These are phyloP conservation scores for Nymphalis c-album DNA, from an alignment of 2,888 invertebrate genomes.

Conservation along the genomic window DNA sequence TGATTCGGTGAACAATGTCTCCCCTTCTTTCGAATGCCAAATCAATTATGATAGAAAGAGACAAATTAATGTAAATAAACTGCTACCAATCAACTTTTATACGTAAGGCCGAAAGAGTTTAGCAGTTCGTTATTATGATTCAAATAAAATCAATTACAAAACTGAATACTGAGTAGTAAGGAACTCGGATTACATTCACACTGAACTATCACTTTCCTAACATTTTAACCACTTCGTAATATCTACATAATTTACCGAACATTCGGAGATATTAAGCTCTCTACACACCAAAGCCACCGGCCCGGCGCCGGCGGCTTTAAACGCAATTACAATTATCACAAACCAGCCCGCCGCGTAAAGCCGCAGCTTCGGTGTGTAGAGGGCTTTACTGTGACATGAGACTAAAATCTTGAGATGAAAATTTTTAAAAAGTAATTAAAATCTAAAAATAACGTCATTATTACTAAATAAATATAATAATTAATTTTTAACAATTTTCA, in stretches of 20 bases:
- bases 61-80: too few relatives aligned
- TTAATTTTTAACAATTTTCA: conserved; percentile 9
- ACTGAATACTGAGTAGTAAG: conserved; percentile 19
- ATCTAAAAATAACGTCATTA: conserved; percentile 1
- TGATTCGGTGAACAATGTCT: too few relatives aligned
- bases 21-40: too few relatives aligned
- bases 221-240: conserved; percentile 47
- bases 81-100: too few relatives aligned
- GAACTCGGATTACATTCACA: conserved; percentile 22
- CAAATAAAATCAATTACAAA: conserved; percentile 15
- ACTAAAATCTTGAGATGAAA: conserved; percentile 15
- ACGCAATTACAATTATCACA: too few relatives aligned
- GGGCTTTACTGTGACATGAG: conserved; percentile 8
- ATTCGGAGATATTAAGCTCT: not conserved
- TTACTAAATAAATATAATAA: not conserved
- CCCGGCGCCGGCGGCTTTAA: too few relatives aligned
- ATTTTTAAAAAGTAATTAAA: conserved; percentile 3
- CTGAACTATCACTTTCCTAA: not conserved
- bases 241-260: conserved; percentile 62
- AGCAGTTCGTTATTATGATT: not conserved
- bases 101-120: too few relatives aligned
- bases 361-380: too few relatives aligned
- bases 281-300: too few relatives aligned
- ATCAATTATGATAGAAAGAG: too few relatives aligned
- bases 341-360: too few relatives aligned